phyloP scores from a whole-genome alignment of 2,797 vertebrate genomes.

The Cuniculus paca region DNA sequence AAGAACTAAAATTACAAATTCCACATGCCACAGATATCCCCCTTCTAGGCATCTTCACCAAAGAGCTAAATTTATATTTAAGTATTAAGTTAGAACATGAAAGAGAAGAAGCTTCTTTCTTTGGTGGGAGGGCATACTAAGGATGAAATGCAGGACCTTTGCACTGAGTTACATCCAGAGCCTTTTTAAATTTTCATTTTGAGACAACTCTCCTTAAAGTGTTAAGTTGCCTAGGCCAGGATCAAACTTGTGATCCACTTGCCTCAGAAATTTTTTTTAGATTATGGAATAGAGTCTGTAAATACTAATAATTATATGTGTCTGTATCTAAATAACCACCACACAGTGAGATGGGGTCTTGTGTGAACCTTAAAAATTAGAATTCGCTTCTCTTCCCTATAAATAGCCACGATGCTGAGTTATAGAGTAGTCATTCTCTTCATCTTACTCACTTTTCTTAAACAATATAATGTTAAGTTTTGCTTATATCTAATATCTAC shows the following conservation, averaged over 20 bases:
- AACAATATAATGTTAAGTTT: not conserved
- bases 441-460: not conserved
- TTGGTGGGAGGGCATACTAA: not conserved
- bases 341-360: not conserved
- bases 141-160: not conserved
- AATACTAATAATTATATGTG: not conserved
- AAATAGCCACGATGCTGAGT: not conserved
- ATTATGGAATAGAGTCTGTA: not conserved
- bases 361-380: not conserved
- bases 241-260: not conserved
- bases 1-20: not conserved
- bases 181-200: not conserved
- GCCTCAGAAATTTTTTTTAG: not conserved
- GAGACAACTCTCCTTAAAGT: not conserved
- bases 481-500: not conserved
- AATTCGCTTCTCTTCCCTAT: not conserved
- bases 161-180: not conserved
- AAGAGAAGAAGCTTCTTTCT: not conserved
- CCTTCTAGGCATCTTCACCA: not conserved
- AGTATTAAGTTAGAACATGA: not conserved
- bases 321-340: not conserved
- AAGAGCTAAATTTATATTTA: not conserved
- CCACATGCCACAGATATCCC: not conserved
- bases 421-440: not conserved
- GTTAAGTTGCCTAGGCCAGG: not conserved